Base-by-base conservation (phyloP, 1,140 invertebrate species). In the Drosophila malerkotliana region DNA sequence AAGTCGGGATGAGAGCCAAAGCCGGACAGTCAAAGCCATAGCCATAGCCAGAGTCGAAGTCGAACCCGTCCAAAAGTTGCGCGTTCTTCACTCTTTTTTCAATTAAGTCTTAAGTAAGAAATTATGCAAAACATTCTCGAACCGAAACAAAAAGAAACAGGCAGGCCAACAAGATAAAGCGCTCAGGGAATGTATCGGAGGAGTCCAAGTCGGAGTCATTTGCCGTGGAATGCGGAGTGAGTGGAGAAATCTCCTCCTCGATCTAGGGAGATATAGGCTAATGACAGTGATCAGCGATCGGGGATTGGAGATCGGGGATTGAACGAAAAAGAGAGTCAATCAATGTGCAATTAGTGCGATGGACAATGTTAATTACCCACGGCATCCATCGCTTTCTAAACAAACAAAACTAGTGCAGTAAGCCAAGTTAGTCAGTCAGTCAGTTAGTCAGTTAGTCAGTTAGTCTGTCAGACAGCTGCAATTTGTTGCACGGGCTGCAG, bases 41-140 rank as follows among this genome's bases (percentile, higher is more conserved):
- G 26, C 26, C 26, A 26, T 1, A 26, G 26, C 26, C 26, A 26
- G 6, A 26, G 26, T 5, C 26, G 26, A 26, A 28, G 12, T 15
- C 32, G 32, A 15, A 71, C 73, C 72, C 73, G 63, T 77, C 72
- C 62, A 32, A 72, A 56, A 68, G 28, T 72, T 45, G 41, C 48
- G 39, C 48, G 41, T 51, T 68, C 61, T 66, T 76, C 58, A 51
- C 55, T 76, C 52, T 69, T 79, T 89, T 90, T 90, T 90, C 85
- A 88, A 90, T 88, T 90, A 90, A 89, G 77, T 84, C 77, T 90
- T 90, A 90, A 90, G 83, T 90, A 81, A 88, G 88, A 90, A 90
- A 90, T 90, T 90, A 90, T 90, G 88, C 89, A 90, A 90, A 88
- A 68, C 79, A 88, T 76, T 78, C 72, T 68, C 44, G 15, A 9